Percentiles rank a stretch among this genome's conserved stretches.
These are phyloP conservation scores for Cryptus armator DNA, from an alignment of 2,888 invertebrate species.

Conservation along the genomic window DNA sequence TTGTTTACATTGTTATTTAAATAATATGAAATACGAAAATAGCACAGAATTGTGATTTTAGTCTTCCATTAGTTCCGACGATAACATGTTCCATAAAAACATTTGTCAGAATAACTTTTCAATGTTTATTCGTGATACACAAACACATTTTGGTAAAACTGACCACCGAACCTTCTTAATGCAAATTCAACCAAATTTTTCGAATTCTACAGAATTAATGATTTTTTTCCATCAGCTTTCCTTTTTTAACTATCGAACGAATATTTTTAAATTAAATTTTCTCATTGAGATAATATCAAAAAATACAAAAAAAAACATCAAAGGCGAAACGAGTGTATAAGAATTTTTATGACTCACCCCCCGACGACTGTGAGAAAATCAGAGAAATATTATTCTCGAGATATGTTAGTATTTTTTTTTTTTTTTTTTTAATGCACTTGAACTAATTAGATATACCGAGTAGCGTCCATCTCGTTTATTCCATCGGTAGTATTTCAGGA, in stretches of 20 bases:
- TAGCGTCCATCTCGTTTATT: slow-evolving; percentile 18
- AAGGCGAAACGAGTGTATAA: slow-evolving; percentile 49
- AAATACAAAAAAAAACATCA: slow-evolving; percentile 48
- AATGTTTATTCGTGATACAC: too few relatives aligned
- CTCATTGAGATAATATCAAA: slow-evolving; percentile 25
- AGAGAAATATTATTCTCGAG: slow-evolving; percentile 46
- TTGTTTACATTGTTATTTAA: too few relatives aligned
- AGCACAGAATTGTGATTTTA: too few relatives aligned
- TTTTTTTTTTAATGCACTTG: slow-evolving; percentile 41
- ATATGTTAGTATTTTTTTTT: slow-evolving; percentile 33
- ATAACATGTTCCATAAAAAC: too few relatives aligned
- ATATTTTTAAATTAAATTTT: slow-evolving; percentile 50
- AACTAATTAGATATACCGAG: slow-evolving; percentile 59
- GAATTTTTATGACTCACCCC: slow-evolving; percentile 41
- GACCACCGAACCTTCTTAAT: too few relatives aligned
- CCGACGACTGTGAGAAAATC: background rate
- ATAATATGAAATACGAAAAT: too few relatives aligned
- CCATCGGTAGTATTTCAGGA: slow-evolving; percentile 73
- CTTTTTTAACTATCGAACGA: slow-evolving; percentile 17
- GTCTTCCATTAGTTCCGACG: too few relatives aligned
- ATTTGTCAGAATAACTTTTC: too few relatives aligned
- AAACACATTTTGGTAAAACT: too few relatives aligned
- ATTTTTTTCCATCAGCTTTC: slow-evolving; percentile 33
- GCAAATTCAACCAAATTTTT: slow-evolving; percentile 18
- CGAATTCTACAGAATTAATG: slow-evolving; percentile 41